phyloP scores from a whole-genome alignment of 2,797 vertebrate genomes.

The Propithecus perrieri region DNA sequence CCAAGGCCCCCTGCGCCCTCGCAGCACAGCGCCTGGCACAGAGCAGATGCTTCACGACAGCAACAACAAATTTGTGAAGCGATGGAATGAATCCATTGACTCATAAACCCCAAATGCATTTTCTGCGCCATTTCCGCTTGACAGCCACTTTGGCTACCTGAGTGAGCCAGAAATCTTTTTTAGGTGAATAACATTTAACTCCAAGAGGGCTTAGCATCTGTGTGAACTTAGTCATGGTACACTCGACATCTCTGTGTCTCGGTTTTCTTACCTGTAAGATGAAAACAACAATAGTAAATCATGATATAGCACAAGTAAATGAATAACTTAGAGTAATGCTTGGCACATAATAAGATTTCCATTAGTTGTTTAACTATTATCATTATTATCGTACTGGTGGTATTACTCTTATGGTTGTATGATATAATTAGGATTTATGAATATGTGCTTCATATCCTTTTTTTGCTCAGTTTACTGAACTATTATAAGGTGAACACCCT shows the following conservation, averaged over 20 bases:
- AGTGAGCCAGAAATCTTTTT: not conserved
- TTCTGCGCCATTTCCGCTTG: not conserved
- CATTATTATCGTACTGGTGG: not conserved
- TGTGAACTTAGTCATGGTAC: not conserved
- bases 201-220: not conserved
- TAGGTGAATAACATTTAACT: not conserved
- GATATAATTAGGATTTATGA: not conserved
- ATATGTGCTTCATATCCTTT: not conserved
- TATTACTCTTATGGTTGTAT: not conserved
- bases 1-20: not conserved
- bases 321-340: not conserved
- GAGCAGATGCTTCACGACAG: not conserved
- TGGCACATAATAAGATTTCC: not conserved
- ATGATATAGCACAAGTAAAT: not conserved
- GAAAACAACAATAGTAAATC: not conserved
- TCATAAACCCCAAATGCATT: not conserved
- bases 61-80: not conserved
- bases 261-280: not conserved
- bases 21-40: not conserved
- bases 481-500: not conserved
- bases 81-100: not conserved
- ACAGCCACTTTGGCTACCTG: not conserved
- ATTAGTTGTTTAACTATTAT: not conserved
- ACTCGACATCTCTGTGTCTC: not conserved
- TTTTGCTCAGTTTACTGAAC: not conserved